Evolutionary conservation across 2,888 invertebrate genomes (phyloP).

Genomic region (Hermaeophaga mercurialis): DNA sequence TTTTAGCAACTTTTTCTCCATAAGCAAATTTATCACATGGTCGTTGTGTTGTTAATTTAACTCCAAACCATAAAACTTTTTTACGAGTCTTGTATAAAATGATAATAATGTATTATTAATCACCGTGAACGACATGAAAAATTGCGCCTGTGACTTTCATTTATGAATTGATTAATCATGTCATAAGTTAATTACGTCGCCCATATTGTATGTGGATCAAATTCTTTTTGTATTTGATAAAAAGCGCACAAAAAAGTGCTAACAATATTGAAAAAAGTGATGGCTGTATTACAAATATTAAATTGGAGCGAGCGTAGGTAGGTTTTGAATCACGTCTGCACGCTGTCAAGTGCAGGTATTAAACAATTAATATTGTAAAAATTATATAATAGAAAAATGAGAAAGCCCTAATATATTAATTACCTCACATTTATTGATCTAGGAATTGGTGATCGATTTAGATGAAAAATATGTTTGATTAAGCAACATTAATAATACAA

Average conservation of each 20-base stretch:
- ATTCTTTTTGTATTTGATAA: constrained; percentile 4
- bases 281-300: no score
- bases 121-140: constrained; percentile 35
- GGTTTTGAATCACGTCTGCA: no score
- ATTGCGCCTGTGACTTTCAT: constrained; percentile 33
- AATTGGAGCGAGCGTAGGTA: no score
- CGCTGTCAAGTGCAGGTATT: no score
- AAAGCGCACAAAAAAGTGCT: neutral
- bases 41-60: neutral
- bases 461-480: no score
- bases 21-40: neutral
- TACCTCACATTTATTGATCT: no score
- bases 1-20: neutral
- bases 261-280: neutral
- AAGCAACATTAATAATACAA: no score
- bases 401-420: no score
- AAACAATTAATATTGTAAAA: no score
- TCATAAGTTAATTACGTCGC: constrained; percentile 32
- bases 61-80: constrained; percentile 25
- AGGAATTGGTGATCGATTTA: no score
- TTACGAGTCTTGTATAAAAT: constrained; percentile 25
- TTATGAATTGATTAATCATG: constrained; percentile 37
- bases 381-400: no score
- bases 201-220: constrained; percentile 9
- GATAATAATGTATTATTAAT: constrained; percentile 33